These are phyloP conservation scores for Hylomyscus alleni DNA, from an alignment of 2,797 vertebrate genomes.

Conservation along the genomic window DNA sequence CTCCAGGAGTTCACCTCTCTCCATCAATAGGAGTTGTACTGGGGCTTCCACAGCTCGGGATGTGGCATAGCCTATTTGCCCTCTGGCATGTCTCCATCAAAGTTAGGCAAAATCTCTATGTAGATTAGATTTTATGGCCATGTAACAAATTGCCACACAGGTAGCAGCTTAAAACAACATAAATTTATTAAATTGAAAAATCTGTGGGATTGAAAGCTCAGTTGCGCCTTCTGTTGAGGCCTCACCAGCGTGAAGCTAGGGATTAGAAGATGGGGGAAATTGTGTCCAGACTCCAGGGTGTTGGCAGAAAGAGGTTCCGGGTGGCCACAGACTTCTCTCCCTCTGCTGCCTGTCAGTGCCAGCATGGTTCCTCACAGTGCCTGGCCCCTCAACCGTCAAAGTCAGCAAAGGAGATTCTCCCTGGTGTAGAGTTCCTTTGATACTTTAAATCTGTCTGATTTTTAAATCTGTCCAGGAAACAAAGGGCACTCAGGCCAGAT, in stretches of 20 bases:
- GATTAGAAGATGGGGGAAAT: background rate
- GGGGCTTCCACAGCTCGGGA: background rate
- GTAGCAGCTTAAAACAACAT: conserved; percentile 13
- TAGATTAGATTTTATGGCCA: background rate
- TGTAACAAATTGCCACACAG: background rate
- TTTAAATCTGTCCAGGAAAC: background rate
- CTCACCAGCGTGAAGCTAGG: background rate
- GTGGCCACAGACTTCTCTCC: rapidly evolving
- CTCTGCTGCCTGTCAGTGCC: background rate
- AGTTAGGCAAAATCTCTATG: background rate
- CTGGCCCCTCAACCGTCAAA: background rate
- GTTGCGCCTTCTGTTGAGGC: background rate
- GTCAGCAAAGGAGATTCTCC: background rate
- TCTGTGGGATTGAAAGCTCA: background rate
- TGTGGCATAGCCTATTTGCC: background rate
- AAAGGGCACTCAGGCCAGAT: background rate
- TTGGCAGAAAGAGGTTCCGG: background rate
- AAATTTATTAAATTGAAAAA: conserved; percentile 54
- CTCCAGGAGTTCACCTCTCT: background rate
- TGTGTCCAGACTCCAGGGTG: background rate
- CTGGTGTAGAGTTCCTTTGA: background rate
- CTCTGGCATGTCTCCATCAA: background rate
- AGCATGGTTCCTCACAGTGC: background rate
- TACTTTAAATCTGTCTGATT: background rate
- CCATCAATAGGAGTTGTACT: background rate